Evolutionary conservation across 2,888 invertebrate genomes (phyloP), one percentile per base, ranked within the genome.

Genomic region (Achlya flavicornis): DNA sequence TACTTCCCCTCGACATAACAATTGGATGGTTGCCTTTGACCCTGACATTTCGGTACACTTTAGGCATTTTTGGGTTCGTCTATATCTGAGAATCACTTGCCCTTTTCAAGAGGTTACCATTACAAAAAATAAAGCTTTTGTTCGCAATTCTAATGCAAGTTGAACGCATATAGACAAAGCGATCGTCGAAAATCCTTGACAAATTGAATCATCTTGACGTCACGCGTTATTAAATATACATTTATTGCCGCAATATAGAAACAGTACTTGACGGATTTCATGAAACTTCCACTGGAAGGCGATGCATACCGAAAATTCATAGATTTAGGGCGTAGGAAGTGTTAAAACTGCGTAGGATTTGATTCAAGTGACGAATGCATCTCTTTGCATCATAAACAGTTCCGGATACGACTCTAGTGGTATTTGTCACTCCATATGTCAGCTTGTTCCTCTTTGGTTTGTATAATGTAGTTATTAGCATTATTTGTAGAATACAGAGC

Each of bases 11-110:
- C 61, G 69, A 68, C 19, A 76, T 63, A 74, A 80, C 81, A 79
- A 80, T 77, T 74, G 77, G 78, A 80, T 79, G 77, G 74, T 75
- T 66, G 65, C 65, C 64, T 68, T 60, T 75, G 79, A 68, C 89
- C 89, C 65, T 89, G 89, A 87, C 89, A 88, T 89, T 89, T 86
- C 33, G 57, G 63, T 68, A 70, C 65, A 68, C 67, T 77, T 80
- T 72, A 73, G 74, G 68, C 71, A 78, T 83, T 85, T 84, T 82
- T 78, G 77, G 63, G 67, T 71, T 65, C 71, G 63, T 67, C 65
- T 63, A 67, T 70, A 75, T 79, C 80, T 87, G 85, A 80, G 86
- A 88, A 86, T 71, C 70, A 66, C 62, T 70, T 87, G 85, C 84
- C 88, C 87, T 89, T 87, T 86, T 63, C 57, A 64, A 71, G 67